A percentile compares a stretch with the other conserved stretches of the same genome.
Evolutionary conservation across 2,888 invertebrate genomes (phyloP).

Genomic region (Stictocephala bisonia): DNA sequence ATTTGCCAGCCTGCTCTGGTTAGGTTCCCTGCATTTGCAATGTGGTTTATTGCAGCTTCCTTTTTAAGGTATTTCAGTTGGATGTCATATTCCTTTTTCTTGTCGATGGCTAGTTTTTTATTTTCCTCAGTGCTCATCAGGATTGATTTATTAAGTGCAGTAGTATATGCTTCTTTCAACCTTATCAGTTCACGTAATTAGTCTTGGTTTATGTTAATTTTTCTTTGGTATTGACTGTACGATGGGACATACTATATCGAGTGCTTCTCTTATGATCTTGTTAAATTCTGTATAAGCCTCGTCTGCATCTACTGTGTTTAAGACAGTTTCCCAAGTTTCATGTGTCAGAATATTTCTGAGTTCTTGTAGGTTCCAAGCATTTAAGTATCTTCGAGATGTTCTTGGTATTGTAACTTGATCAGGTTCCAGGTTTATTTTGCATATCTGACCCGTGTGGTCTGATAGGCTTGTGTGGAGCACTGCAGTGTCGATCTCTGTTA

Average conservation of each 20-base stretch:
- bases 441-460: conserved; percentile 19
- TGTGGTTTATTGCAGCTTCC: conserved; percentile 12
- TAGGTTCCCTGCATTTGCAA: conserved; percentile 5
- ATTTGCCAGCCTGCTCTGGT: conserved; percentile 18
- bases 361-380: conserved; percentile 6
- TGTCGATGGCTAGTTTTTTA: neutral
- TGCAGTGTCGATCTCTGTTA: neutral
- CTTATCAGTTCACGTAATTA: conserved; percentile 4
- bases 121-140: conserved; percentile 11
- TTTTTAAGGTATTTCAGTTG: conserved; percentile 16
- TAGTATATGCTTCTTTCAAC: conserved; percentile 8
- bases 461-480: neutral
- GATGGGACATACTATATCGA: conserved; percentile 1
- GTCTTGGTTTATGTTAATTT: neutral
- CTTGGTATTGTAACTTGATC: conserved; percentile 7
- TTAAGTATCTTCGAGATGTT: conserved; percentile 20
- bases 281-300: conserved; percentile 3
- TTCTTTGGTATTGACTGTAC: conserved; percentile 25
- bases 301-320: conserved; percentile 10
- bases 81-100: conserved; percentile 12
- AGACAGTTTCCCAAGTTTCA: conserved; percentile 16
- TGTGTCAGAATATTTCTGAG: conserved; percentile 17
- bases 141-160: conserved; percentile 18
- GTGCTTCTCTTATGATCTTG: conserved; percentile 2
- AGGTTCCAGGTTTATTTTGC: conserved; percentile 5